Evolutionary conservation across 2,797 vertebrate genomes (phyloP).

Genomic region (Chelidonichthys spinosus): DNA sequence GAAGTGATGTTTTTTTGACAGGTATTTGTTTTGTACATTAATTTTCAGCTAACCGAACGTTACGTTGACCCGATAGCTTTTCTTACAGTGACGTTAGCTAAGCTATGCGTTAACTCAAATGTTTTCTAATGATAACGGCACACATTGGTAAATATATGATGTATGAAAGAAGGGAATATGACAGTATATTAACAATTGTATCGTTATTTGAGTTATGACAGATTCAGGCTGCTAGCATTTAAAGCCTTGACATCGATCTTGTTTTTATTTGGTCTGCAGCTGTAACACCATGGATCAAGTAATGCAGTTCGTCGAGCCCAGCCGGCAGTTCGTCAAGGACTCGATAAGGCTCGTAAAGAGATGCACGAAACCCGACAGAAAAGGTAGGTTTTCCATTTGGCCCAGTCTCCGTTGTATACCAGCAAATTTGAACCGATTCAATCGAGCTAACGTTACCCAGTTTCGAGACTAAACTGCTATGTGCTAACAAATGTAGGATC

Average conservation of each 20-base stretch:
- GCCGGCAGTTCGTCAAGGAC: slow-evolving; percentile 97
- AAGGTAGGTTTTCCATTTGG: slow-evolving; percentile 83
- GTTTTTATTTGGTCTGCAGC: slow-evolving; percentile 24
- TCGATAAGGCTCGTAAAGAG: slow-evolving; percentile 98
- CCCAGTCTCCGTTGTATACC: not conserved
- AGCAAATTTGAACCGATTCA: not conserved
- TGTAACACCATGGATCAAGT: slow-evolving; percentile 94
- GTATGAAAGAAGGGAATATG: rapidly evolving
- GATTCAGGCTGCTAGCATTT: not conserved
- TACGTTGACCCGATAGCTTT: slow-evolving; percentile 20
- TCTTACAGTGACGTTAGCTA: not conserved
- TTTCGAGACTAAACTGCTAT: not conserved
- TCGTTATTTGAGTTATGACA: not conserved
- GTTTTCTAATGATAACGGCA: not conserved
- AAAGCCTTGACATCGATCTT: not conserved
- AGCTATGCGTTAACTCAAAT: not conserved
- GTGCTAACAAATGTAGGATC: no score
- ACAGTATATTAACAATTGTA: rapidly evolving
- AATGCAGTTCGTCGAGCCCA: slow-evolving; percentile 98
- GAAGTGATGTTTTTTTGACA: rapidly evolving
- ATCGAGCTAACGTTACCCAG: rapidly evolving
- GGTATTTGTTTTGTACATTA: not conserved
- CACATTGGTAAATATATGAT: not conserved
- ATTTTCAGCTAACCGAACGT: not conserved
- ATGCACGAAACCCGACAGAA: slow-evolving; percentile 98